These are phyloP conservation scores for Melitaea cinxia DNA, from an alignment of 1,140 invertebrate genomes.

Conservation along the genomic window DNA sequence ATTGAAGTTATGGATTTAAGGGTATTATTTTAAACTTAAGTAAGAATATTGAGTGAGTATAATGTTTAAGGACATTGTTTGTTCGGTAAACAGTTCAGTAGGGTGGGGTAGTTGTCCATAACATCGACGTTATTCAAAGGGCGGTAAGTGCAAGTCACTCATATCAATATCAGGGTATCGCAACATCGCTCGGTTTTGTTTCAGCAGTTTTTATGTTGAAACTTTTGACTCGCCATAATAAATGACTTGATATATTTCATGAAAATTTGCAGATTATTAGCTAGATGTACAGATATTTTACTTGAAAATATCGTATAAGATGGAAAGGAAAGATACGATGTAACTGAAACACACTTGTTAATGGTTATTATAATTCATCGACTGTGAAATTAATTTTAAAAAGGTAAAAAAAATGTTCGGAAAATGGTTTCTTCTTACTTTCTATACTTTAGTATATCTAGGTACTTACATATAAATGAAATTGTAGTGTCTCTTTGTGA, in stretches of 20 bases:
- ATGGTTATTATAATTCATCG: too few species aligned
- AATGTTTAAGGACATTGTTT: constrained; percentile 70
- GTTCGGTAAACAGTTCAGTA: constrained; percentile 56
- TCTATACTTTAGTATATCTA: too few species aligned
- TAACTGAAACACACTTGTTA: too few species aligned
- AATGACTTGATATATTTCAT: constrained; percentile 16
- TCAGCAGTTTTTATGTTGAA: constrained; percentile 62
- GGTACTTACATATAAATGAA: too few species aligned
- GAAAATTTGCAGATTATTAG: neutral
- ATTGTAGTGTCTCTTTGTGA: too few species aligned
- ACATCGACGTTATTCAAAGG: constrained; percentile 60
- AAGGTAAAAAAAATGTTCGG: too few species aligned
- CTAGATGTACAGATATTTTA: too few species aligned
- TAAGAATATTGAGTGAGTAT: constrained; percentile 59
- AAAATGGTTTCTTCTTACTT: too few species aligned
- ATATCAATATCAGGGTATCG: constrained; percentile 73
- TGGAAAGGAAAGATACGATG: too few species aligned
- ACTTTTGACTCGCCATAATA: constrained; percentile 43
- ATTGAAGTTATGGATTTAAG: neutral
- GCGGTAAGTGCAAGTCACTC: constrained; percentile 77
- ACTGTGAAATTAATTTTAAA: too few species aligned
- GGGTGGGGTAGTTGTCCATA: constrained; percentile 62
- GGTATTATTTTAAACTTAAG: constrained; percentile 12
- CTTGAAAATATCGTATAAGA: too few species aligned
- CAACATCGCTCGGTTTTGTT: constrained; percentile 65